These are phyloP conservation scores for Suncus etruscus DNA, from an alignment of 2,113 vertebrate species.

Conservation along the genomic window DNA sequence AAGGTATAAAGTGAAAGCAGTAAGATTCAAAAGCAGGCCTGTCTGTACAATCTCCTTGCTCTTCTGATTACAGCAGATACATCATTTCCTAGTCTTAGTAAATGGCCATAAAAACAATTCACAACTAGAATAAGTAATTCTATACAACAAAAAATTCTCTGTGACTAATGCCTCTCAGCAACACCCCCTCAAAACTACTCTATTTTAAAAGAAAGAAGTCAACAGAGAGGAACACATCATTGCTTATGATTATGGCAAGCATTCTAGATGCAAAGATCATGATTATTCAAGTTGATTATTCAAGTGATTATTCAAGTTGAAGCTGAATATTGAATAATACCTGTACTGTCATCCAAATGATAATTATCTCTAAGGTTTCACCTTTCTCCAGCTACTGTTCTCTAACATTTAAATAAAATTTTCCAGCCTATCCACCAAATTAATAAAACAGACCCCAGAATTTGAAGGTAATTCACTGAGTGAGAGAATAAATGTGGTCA, in stretches of 20 bases:
- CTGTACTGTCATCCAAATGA: background rate
- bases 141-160: constrained; percentile 62
- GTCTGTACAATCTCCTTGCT: background rate
- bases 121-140: constrained; percentile 60
- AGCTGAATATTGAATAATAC: background rate
- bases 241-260: constrained; percentile 20
- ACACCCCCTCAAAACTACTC: background rate
- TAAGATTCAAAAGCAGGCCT: constrained; percentile 13
- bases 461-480: background rate
- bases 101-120: constrained; percentile 52
- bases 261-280: constrained; percentile 22
- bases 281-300: background rate
- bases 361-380: background rate
- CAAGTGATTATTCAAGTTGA: background rate
- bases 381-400: constrained; percentile 13
- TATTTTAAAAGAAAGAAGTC: background rate
- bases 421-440: constrained; percentile 6
- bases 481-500: background rate
- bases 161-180: constrained; percentile 49
- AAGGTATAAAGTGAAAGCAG: background rate
- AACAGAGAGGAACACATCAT: background rate
- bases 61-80: constrained; percentile 20
- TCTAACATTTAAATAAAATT: background rate
- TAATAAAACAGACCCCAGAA: constrained; percentile 31
- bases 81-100: constrained; percentile 38